These are phyloP conservation scores for Sarcoramphus papa DNA, from an alignment of 2,797 vertebrate species.

Conservation along the genomic window DNA sequence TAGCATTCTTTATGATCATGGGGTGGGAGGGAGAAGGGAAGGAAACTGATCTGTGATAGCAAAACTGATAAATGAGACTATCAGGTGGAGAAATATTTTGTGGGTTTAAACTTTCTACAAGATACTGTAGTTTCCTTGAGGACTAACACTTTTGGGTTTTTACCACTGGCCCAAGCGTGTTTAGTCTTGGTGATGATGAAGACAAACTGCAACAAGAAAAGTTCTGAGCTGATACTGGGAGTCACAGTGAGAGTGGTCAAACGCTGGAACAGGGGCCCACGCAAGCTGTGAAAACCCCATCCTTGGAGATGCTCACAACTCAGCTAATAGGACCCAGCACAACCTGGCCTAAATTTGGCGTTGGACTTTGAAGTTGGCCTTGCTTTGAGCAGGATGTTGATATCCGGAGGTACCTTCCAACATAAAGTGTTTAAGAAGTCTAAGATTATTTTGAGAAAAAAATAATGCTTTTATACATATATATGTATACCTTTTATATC, in stretches of 20 bases:
- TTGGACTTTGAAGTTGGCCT: neutral
- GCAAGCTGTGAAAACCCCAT: neutral
- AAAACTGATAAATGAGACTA: neutral
- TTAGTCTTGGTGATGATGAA: neutral
- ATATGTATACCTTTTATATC: fast-evolving
- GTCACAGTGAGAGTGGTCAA: neutral
- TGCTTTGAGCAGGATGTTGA: neutral
- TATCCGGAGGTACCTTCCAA: neutral
- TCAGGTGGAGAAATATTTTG: neutral
- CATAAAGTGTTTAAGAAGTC: neutral
- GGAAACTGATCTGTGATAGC: neutral
- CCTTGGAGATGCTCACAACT: neutral
- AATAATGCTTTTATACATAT: neutral
- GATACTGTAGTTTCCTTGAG: neutral
- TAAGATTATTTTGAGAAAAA: neutral
- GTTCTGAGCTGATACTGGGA: neutral
- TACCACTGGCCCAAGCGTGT: neutral
- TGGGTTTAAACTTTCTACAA: neutral
- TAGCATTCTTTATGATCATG: neutral
- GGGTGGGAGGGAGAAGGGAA: neutral
- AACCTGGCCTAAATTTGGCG: neutral
- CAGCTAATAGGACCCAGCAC: neutral
- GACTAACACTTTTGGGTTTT: neutral
- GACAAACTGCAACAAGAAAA: neutral
- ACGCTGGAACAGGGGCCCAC: neutral